These are phyloP conservation scores for Phymastichus coffea DNA, from an alignment of 1,140 invertebrate species.

Conservation along the genomic window DNA sequence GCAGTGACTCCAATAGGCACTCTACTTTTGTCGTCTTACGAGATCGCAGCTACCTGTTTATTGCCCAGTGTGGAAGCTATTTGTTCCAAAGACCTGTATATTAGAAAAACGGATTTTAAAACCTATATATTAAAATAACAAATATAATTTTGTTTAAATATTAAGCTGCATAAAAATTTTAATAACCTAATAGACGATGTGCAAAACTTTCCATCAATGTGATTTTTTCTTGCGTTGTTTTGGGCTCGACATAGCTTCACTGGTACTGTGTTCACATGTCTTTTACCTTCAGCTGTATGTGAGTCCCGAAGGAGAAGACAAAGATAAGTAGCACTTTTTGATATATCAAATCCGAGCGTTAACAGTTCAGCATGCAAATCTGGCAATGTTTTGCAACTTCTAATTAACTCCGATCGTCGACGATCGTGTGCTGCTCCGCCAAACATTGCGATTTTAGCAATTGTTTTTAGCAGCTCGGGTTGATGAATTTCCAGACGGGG, in stretches of 20 bases:
- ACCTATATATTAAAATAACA: too few relatives aligned
- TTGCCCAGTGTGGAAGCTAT: conserved; percentile 20
- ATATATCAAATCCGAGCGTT: not conserved
- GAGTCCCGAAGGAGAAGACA: conserved; percentile 16
- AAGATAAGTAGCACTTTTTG: conserved; percentile 16
- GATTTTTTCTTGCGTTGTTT: not conserved
- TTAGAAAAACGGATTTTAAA: not conserved
- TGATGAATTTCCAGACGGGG: conserved; percentile 22
- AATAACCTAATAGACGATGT: conserved; percentile 9
- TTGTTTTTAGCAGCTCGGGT: conserved; percentile 13
- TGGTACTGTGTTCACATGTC: not conserved
- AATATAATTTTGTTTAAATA: too few relatives aligned
- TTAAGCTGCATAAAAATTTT: too few relatives aligned
- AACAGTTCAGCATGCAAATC: conserved; percentile 2
- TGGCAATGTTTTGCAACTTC: conserved; percentile 12
- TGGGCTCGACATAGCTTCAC: conserved; percentile 21
- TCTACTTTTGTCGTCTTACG: conserved; percentile 41
- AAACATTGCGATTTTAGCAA: conserved; percentile 17
- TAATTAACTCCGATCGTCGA: conserved; percentile 9
- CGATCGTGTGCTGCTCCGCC: conserved; percentile 6
- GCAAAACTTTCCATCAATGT: conserved; percentile 20
- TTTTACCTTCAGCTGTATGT: conserved; percentile 19
- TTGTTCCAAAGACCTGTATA: conserved; percentile 1
- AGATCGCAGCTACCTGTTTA: conserved; percentile 20
- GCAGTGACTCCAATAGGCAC: conserved; percentile 51